phyloP scores from a whole-genome alignment of 2,888 invertebrate species.

The Eilema caniola region DNA sequence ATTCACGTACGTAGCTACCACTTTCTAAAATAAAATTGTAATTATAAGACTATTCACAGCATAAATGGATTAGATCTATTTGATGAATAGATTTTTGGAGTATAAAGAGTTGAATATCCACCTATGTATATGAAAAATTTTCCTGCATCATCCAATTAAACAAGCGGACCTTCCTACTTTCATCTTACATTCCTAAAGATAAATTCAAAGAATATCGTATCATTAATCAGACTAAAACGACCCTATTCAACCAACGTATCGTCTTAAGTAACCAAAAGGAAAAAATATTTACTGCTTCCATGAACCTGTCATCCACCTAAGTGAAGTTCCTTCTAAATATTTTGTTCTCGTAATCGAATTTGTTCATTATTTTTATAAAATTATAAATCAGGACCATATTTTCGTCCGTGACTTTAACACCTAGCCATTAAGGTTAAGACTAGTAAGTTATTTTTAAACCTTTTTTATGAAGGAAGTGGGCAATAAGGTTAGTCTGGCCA shows the following conservation, averaged over 20 bases:
- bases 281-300: slow-evolving; percentile 23
- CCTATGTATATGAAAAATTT: slow-evolving; percentile 33
- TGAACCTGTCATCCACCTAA: slow-evolving; percentile 36
- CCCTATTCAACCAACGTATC: slow-evolving; percentile 62
- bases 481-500: slow-evolving; percentile 68
- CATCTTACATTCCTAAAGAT: slow-evolving; percentile 60
- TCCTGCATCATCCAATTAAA: slow-evolving; percentile 74
- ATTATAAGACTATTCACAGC: not conserved
- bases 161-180: slow-evolving; percentile 42
- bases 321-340: slow-evolving; percentile 26
- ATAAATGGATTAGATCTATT: slow-evolving; percentile 21
- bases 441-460: slow-evolving; percentile 60
- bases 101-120: slow-evolving; percentile 35
- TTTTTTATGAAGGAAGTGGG: slow-evolving; percentile 79
- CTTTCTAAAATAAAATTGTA: slow-evolving; percentile 7
- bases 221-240: slow-evolving; percentile 73
- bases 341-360: slow-evolving; percentile 34
- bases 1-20: not conserved
- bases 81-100: not conserved
- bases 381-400: slow-evolving; percentile 50
- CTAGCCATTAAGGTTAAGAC: slow-evolving; percentile 65
- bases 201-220: slow-evolving; percentile 59
- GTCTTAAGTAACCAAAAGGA: slow-evolving; percentile 65
- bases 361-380: slow-evolving; percentile 50
- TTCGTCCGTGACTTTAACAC: slow-evolving; percentile 69